Conservation (phyloP, 1,140 invertebrate species). For the Listronotus oregonensis region DNA sequence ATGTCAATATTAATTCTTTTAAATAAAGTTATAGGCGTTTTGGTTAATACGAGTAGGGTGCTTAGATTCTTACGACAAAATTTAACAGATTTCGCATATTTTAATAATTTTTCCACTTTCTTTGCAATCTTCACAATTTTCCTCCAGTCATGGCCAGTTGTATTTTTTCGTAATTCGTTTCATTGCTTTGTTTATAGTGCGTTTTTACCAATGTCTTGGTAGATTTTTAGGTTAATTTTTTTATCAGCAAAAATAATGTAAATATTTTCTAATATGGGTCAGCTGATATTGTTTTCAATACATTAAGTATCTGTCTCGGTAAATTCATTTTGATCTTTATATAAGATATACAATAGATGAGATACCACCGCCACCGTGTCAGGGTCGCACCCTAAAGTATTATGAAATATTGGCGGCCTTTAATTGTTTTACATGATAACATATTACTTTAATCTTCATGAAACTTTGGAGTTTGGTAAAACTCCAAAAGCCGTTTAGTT, state of each 20-base stretch:
- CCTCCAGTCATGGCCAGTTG: slow-evolving; percentile 22
- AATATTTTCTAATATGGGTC: slow-evolving; percentile 17
- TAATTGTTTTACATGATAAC: slow-evolving; percentile 11
- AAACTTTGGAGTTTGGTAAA: slow-evolving; percentile 12
- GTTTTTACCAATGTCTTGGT: slow-evolving; percentile 20
- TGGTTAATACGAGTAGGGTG: slow-evolving; percentile 14
- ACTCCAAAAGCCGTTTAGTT: too few species aligned
- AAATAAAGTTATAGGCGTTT: slow-evolving; percentile 21
- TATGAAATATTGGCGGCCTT: slow-evolving; percentile 21
- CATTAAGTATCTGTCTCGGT: slow-evolving; percentile 10
- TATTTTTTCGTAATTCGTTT: slow-evolving; percentile 25
- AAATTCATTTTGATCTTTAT: slow-evolving; percentile 10
- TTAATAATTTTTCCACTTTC: slow-evolving; percentile 17
- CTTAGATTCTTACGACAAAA: slow-evolving; percentile 26
- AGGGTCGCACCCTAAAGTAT: slow-evolving; percentile 15
- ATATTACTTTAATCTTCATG: slow-evolving; percentile 5
- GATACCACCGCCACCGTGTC: slow-evolving; percentile 6
- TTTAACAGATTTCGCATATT: slow-evolving; percentile 30
- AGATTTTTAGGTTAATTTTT: slow-evolving; percentile 24
- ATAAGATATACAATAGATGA: slow-evolving; percentile 20
- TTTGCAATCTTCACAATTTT: too few species aligned
- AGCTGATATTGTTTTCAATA: slow-evolving; percentile 16
- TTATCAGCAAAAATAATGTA: slow-evolving; percentile 15
- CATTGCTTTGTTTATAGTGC: slow-evolving; percentile 21
- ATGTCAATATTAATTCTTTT: too few species aligned